Evolutionary conservation across 2,797 vertebrate species (phyloP).

Genomic region (Thamnophis elegans): DNA sequence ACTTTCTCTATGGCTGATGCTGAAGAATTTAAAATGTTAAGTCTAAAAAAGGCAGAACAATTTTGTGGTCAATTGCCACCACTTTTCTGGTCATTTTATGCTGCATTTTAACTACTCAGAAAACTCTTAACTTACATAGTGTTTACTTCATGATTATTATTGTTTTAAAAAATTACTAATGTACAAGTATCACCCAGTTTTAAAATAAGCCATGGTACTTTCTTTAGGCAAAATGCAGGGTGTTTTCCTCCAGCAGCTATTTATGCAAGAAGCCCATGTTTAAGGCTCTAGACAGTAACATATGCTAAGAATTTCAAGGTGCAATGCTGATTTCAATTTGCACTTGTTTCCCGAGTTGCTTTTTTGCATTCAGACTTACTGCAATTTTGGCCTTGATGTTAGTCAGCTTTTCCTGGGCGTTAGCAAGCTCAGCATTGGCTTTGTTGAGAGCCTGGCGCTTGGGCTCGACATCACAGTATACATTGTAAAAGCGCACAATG

Average conservation of each 20-base stretch:
- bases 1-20: conserved; percentile 21
- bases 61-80: background rate
- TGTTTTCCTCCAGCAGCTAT: background rate
- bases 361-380: conserved; percentile 73
- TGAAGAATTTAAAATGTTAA: background rate
- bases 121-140: background rate
- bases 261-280: background rate
- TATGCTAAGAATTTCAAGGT: rapidly evolving
- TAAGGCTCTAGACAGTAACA: background rate
- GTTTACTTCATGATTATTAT: conserved; percentile 12
- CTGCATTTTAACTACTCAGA: background rate
- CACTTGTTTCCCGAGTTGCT: background rate
- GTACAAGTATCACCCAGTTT: background rate
- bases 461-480: conserved; percentile 92
- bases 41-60: conserved; percentile 22
- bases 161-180: background rate
- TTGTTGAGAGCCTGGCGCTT: conserved; percentile 87
- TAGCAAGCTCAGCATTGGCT: conserved; percentile 84
- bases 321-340: rapidly evolving
- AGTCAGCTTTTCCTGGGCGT: conserved; percentile 89
- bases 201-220: background rate
- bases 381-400: conserved; percentile 86
- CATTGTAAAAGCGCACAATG: conserved; percentile 85
- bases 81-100: conserved; percentile 5
- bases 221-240: background rate